Percentiles rank a stretch among this genome's conserved stretches.
phyloP scores from a whole-genome alignment of 2,888 invertebrate genomes.

The Sarcophaga caerulescens region DNA sequence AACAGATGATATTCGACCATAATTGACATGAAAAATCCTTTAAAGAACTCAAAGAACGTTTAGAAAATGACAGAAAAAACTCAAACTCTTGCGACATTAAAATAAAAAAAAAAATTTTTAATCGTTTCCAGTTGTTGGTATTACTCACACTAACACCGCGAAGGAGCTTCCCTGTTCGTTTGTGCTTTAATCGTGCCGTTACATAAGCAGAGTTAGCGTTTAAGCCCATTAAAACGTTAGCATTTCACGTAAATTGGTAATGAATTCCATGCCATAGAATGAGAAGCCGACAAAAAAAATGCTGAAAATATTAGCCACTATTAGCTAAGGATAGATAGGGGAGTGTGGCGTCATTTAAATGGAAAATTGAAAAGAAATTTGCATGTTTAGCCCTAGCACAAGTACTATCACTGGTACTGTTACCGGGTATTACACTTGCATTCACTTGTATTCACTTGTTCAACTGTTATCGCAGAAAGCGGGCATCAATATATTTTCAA shows the following conservation, averaged over 20 bases:
- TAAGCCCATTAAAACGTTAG: constrained; percentile 52
- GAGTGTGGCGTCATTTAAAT: constrained; percentile 37
- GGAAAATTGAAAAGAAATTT: constrained; percentile 62
- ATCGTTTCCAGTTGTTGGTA: constrained; percentile 73
- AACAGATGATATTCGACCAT: no score
- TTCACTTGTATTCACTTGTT: neutral
- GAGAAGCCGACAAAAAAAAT: neutral
- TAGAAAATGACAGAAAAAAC: neutral
- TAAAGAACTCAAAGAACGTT: constrained; percentile 27
- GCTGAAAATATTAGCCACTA: neutral
- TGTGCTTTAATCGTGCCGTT: constrained; percentile 66
- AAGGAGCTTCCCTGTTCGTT: neutral
- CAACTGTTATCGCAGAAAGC: neutral
- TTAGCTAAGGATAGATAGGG: neutral
- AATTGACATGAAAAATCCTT: constrained; percentile 28
- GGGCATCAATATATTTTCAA: constrained; percentile 20
- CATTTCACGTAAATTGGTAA: no score
- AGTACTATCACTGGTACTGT: constrained; percentile 22
- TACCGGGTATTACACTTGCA: constrained; percentile 11
- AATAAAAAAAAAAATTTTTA: constrained; percentile 63
- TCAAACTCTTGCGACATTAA: neutral
- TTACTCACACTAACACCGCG: no score
- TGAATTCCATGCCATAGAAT: no score
- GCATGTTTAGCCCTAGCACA: constrained; percentile 55
- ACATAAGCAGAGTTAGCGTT: constrained; percentile 74